These are phyloP conservation scores for Mus spretus DNA, from an alignment of 2,797 vertebrate genomes.

Conservation along the genomic window DNA sequence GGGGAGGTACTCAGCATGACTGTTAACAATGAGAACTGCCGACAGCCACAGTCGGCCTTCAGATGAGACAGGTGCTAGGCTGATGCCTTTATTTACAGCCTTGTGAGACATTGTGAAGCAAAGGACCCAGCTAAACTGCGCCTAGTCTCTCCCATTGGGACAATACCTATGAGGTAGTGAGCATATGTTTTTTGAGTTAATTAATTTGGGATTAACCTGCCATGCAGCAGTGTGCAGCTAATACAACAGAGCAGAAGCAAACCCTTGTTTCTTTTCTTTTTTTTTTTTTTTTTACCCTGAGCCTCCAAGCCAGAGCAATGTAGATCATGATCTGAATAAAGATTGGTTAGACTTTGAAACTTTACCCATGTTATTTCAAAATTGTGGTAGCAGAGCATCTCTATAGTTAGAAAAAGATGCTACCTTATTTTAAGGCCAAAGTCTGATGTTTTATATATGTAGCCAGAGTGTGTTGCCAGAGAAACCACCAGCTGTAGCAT, in stretches of 20 bases:
- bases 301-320: not conserved
- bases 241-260: not conserved
- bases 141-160: not conserved
- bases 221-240: not conserved
- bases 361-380: conserved; percentile 54
- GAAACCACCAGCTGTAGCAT: not conserved
- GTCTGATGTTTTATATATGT: not conserved
- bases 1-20: not conserved
- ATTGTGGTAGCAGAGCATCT: not conserved
- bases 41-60: not conserved
- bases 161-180: conserved; percentile 16
- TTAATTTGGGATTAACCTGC: conserved; percentile 42
- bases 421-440: conserved; percentile 34
- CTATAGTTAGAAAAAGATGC: conserved; percentile 15
- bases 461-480: not conserved
- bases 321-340: conserved; percentile 1
- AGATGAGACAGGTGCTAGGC: not conserved
- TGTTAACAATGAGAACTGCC: conserved; percentile 8
- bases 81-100: not conserved
- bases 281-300: not conserved
- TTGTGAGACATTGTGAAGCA: not conserved
- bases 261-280: not conserved
- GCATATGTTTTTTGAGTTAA: conserved; percentile 5
- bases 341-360: conserved; percentile 49
- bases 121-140: conserved; percentile 6